These are phyloP conservation scores for Pyrocephalus nanus DNA, from an alignment of 2,797 vertebrate genomes.

Conservation along the genomic window DNA sequence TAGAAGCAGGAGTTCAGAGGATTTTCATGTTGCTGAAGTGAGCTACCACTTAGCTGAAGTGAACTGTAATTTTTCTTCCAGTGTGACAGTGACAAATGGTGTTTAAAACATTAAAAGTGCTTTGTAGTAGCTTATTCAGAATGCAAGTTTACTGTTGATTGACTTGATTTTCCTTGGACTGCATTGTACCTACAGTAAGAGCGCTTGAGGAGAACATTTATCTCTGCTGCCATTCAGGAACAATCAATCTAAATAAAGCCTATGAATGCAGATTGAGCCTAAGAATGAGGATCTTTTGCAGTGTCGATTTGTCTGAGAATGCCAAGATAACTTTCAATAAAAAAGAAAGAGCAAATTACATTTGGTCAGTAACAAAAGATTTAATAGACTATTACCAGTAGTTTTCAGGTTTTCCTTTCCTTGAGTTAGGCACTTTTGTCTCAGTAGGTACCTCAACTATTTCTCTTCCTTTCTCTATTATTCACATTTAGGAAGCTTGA, in stretches of 20 bases:
- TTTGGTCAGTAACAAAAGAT: conserved; percentile 29
- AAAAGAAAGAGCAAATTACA: neutral
- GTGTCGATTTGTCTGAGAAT: conserved; percentile 6
- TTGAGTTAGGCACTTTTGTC: neutral
- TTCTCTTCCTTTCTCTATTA: neutral
- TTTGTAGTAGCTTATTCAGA: conserved; percentile 22
- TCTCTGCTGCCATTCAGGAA: conserved; percentile 9
- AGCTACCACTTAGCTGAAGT: conserved; percentile 38
- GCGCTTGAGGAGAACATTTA: conserved; percentile 12
- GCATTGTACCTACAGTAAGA: conserved; percentile 1
- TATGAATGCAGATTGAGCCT: conserved; percentile 18
- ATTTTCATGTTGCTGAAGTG: conserved; percentile 22
- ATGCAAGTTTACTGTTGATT: conserved; percentile 8
- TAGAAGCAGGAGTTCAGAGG: conserved; percentile 27
- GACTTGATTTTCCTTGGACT: conserved; percentile 39
- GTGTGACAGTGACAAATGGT: conserved; percentile 36
- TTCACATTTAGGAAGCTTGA: neutral
- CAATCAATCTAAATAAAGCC: conserved; percentile 33
- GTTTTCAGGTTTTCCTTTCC: neutral
- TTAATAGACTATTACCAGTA: neutral
- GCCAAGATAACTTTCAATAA: neutral
- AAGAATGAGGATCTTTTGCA: neutral
- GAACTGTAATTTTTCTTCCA: conserved; percentile 51
- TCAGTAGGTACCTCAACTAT: neutral
- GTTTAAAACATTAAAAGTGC: conserved; percentile 45